phyloP scores from a whole-genome alignment of 64 coral and sea anemone species.

The Stichodactyla mertensii region DNA sequence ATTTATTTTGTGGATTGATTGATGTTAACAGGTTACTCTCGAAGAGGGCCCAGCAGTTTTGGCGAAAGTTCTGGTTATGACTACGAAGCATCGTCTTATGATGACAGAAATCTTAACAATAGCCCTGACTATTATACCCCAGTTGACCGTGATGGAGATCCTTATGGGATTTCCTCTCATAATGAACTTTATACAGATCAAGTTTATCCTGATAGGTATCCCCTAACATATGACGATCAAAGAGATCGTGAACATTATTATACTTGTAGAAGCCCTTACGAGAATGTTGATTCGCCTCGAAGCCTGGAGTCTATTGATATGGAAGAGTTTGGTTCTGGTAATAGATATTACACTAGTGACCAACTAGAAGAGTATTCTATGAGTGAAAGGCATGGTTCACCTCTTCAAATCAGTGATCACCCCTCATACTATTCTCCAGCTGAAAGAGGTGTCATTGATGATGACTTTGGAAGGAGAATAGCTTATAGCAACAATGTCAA shows the following conservation, averaged over 20 bases:
- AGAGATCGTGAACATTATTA: neutral
- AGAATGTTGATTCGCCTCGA: neutral
- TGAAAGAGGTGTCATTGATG: neutral
- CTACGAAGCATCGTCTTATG: neutral
- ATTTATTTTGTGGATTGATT: neutral
- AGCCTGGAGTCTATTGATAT: neutral
- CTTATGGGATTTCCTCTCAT: neutral
- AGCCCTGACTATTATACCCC: neutral
- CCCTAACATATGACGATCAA: neutral
- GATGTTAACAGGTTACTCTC: neutral
- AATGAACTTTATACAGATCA: neutral
- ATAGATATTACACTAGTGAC: neutral
- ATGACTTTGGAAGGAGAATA: neutral
- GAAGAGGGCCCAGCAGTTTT: neutral
- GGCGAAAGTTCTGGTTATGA: constrained; percentile 12
- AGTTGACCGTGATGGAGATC: neutral
- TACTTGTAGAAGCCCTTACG: neutral
- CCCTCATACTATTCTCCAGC: neutral
- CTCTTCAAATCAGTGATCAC: neutral
- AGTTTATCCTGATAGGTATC: neutral
- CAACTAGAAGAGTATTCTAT: neutral
- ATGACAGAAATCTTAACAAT: neutral
- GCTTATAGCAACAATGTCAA: too few relatives aligned
- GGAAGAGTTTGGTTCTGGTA: neutral
- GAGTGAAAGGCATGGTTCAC: neutral